Evolutionary conservation across 2,888 invertebrate species (phyloP), one percentile per base, ranked within the genome.

Genomic region (Heliconius ismenius): DNA sequence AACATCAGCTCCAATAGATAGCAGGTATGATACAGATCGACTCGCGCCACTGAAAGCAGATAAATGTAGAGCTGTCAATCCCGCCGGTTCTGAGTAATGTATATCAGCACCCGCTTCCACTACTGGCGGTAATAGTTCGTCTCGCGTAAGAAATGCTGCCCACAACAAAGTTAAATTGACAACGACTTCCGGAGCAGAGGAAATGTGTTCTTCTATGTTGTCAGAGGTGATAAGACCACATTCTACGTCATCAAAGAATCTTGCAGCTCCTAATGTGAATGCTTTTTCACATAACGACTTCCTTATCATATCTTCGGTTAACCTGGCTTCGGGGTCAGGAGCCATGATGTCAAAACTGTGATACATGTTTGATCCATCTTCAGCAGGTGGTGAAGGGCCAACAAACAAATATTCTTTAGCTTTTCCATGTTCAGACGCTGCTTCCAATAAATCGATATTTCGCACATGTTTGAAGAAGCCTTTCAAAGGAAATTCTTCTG

Each of bases 371-470:
- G 97, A 96, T 4, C 96, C 96, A 91, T 97, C 96, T 90, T 97
- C 97, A 67, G 97, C 96, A 3, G 97, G 97, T 21, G 97, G 97
- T 10, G 97, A 96, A 21, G 96, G 96, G 24, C 97, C 97, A 80
- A 96, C 96, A 86, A 97, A 97, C 90, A 97, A 95, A 85, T 96
- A 97, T 88, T 96, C 96, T 86, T 96, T 96, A 82, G 96, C 95
- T 81, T 90, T 90, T n/a, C 89, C 90, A 4, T 89, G 88, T 26
- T 92, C 93, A 75, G 95, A 95, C 80, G 96, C 95, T 54, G 96
- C 95, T 85, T 96, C 96, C 80, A 96, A 92, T 86, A 96, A 90
- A 80, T 93, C 93, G 76, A 93, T 89, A 79, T 86, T 92, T 21
- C 89, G 86, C 2, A 90, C 90, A 87, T 91, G 85, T 87, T 85